These are phyloP conservation scores for Syngnathus rostellatus DNA, from an alignment of 2,797 vertebrate species.

Conservation along the genomic window DNA sequence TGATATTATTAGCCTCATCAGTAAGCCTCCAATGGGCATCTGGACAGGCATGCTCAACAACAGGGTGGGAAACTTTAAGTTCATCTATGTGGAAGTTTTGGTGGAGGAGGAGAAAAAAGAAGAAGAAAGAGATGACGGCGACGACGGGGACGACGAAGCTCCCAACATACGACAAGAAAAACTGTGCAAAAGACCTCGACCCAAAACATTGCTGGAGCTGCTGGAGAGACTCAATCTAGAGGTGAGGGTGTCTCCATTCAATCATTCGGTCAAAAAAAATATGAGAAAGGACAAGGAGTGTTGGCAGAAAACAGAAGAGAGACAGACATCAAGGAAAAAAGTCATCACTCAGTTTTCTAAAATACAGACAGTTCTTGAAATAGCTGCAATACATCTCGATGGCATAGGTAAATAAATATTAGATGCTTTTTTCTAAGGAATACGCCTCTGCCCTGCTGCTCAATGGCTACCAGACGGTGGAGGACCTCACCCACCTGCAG, in stretches of 20 bases:
- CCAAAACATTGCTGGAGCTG: slow-evolving; percentile 82
- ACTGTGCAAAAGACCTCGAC: slow-evolving; percentile 69
- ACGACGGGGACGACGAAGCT: slow-evolving; percentile 67
- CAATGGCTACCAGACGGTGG: slow-evolving; percentile 89
- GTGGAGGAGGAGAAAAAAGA: slow-evolving; percentile 72
- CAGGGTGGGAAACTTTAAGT: slow-evolving; percentile 97
- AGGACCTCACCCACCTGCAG: slow-evolving; percentile 85
- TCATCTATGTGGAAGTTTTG: slow-evolving; percentile 90
- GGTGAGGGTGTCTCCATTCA: slow-evolving; percentile 63
- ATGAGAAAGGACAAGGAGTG: too few species aligned
- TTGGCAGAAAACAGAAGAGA: too few species aligned
- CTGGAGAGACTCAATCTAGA: slow-evolving; percentile 81
- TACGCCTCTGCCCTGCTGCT: slow-evolving; percentile 84
- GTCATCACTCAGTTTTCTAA: not conserved
- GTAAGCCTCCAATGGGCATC: slow-evolving; percentile 95
- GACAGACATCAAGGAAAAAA: too few species aligned
- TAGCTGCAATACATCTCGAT: not conserved
- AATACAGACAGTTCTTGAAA: not conserved
- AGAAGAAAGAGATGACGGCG: slow-evolving; percentile 72
- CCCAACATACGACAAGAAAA: slow-evolving; percentile 72
- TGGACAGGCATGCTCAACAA: slow-evolving; percentile 93
- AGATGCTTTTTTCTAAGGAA: slow-evolving; percentile 65
- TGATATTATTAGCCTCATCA: slow-evolving; percentile 91
- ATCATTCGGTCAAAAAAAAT: not conserved
- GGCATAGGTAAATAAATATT: not conserved